phyloP scores from a whole-genome alignment of 1,140 invertebrate genomes.

The Zaprionus camerounensis region DNA sequence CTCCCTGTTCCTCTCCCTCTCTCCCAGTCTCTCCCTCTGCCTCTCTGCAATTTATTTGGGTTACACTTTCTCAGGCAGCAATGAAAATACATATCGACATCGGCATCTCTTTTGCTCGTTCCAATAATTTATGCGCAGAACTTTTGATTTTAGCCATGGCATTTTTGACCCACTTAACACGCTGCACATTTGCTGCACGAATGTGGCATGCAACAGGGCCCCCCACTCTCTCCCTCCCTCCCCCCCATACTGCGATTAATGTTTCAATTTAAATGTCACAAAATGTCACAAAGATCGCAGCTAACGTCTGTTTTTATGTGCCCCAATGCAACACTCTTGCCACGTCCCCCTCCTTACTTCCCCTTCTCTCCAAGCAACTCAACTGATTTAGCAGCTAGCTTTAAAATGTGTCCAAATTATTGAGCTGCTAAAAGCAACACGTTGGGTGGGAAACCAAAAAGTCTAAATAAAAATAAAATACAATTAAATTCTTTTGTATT shows the following conservation, averaged over 20 bases:
- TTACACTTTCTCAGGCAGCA: slow-evolving; percentile 39
- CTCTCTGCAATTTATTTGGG: slow-evolving; percentile 34
- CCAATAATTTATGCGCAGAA: slow-evolving; percentile 53
- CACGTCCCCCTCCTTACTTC: not conserved
- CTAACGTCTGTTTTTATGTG: slow-evolving; percentile 38
- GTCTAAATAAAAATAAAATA: slow-evolving; percentile 24
- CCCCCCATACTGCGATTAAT: not conserved
- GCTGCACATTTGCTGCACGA: slow-evolving; percentile 7
- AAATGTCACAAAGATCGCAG: slow-evolving; percentile 57
- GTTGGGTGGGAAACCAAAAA: slow-evolving; percentile 9
- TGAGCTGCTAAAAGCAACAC: slow-evolving; percentile 44
- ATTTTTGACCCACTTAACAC: slow-evolving; percentile 36
- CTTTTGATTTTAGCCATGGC: slow-evolving; percentile 48
- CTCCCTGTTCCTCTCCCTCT: not conserved
- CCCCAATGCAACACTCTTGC: not conserved
- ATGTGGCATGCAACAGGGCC: slow-evolving; percentile 10
- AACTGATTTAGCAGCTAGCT: slow-evolving; percentile 24
- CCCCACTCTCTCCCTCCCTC: not conserved
- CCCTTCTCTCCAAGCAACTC: not conserved
- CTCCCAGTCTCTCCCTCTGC: not conserved
- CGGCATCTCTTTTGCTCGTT: not conserved
- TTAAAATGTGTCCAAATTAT: slow-evolving; percentile 33
- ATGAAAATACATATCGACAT: not conserved
- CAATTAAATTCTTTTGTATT: slow-evolving; percentile 44
- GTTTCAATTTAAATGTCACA: slow-evolving; percentile 55